phyloP scores from a whole-genome alignment of 2,797 vertebrate genomes.

The Mormyrus proboscirostris region DNA sequence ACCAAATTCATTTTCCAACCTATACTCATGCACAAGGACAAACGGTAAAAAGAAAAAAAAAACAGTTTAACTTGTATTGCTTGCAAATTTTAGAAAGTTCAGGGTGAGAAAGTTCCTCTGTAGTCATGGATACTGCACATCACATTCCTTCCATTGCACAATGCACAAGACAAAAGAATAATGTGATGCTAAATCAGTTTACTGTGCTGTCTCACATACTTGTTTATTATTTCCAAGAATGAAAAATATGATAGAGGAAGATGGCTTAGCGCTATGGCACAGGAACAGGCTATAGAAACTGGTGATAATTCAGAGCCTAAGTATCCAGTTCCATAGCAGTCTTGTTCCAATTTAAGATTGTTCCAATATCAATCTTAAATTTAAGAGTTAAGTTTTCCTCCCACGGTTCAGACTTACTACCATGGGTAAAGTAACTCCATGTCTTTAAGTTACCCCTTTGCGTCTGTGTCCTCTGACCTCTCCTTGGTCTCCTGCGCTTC shows the following conservation, averaged over 20 bases:
- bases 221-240: background rate
- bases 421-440: background rate
- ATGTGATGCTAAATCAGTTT: background rate
- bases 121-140: background rate
- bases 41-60: background rate
- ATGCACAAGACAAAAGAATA: background rate
- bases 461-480: background rate
- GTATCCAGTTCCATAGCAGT: background rate
- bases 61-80: background rate
- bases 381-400: background rate
- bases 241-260: background rate
- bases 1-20: background rate
- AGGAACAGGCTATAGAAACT: background rate
- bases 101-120: background rate
- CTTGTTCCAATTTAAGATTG: too few species aligned
- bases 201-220: background rate
- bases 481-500: background rate
- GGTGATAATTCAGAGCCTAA: background rate
- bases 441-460: background rate
- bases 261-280: background rate
- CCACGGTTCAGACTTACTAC: background rate
- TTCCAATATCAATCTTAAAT: background rate
- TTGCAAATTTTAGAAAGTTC: background rate
- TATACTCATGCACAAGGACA: background rate
- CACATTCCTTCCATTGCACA: background rate